Evolutionary conservation across 2,888 invertebrate species (phyloP).

Genomic region (Scaptomyza cyrtandrae): DNA sequence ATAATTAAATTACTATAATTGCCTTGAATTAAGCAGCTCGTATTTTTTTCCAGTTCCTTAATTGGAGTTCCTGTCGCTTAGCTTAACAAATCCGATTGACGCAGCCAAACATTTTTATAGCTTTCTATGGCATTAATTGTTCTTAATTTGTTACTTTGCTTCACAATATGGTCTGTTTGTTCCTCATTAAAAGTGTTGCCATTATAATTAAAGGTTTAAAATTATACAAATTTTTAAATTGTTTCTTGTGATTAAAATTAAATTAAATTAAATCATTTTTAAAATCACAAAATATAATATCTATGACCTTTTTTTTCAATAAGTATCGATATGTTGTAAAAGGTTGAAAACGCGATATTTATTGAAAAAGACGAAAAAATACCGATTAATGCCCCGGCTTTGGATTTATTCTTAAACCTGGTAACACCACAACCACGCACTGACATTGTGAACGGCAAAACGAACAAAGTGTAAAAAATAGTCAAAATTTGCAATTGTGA

Average conservation of each 20-base stretch:
- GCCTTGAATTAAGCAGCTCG: too few species aligned
- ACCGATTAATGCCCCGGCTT: background rate
- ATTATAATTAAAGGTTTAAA: too few species aligned
- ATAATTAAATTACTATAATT: too few species aligned
- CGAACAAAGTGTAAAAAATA: constrained; percentile 38
- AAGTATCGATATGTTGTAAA: background rate
- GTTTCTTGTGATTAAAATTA: constrained; percentile 26
- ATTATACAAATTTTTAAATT: too few species aligned
- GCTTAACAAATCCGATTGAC: too few species aligned
- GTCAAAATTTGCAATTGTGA: constrained; percentile 48
- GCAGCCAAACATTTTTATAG: too few species aligned
- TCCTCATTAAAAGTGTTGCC: too few species aligned
- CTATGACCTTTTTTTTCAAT: background rate
- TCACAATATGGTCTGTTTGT: too few species aligned
- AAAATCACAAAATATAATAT: background rate
- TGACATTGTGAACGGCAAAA: constrained; percentile 57
- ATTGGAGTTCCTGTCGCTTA: too few species aligned
- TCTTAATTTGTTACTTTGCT: too few species aligned
- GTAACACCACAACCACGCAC: constrained; percentile 44
- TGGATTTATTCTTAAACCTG: constrained; percentile 2
- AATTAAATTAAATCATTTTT: background rate
- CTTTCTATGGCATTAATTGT: too few species aligned
- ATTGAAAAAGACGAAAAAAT: background rate
- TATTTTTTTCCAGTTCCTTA: too few species aligned
- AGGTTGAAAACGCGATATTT: background rate